Conservation (phyloP, 2,113 vertebrate genomes). For the Phainopepla nitens region DNA sequence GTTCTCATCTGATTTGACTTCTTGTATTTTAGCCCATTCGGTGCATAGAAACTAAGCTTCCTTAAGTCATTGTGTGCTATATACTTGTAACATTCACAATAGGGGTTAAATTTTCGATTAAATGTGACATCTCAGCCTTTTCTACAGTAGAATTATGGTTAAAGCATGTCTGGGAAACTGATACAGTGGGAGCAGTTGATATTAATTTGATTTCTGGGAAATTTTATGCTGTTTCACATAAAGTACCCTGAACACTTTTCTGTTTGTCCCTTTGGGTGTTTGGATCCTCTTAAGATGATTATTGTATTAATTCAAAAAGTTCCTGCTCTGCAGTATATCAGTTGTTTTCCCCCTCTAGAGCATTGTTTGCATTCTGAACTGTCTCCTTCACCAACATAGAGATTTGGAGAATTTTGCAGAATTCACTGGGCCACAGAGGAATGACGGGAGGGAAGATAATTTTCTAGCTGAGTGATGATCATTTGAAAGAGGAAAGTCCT, state of each 20-base stretch:
- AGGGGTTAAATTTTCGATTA: neutral
- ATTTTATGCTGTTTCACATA: neutral
- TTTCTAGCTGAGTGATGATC: conserved; percentile 4
- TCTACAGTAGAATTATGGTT: neutral
- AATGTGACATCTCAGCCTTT: neutral
- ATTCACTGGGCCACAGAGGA: neutral
- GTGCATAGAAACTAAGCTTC: neutral
- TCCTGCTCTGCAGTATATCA: neutral
- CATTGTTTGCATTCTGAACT: neutral
- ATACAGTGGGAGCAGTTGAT: neutral
- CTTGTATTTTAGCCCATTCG: neutral
- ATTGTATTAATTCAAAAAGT: neutral
- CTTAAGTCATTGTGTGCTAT: neutral
- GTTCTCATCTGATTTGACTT: neutral
- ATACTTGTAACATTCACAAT: neutral
- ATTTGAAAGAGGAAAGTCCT: neutral
- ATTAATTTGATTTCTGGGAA: neutral
- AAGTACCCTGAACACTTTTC: neutral
- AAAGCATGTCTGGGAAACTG: neutral
- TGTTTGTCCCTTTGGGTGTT: neutral
- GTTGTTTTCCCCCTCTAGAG: neutral
- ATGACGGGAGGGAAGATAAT: neutral
- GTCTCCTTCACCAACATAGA: neutral
- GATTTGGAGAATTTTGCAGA: neutral
- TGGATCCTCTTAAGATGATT: neutral